A percentile compares a stretch with the other conserved stretches of the same genome.
These are phyloP conservation scores for Serinus canaria DNA, from an alignment of 2,113 vertebrate species.

Conservation along the genomic window DNA sequence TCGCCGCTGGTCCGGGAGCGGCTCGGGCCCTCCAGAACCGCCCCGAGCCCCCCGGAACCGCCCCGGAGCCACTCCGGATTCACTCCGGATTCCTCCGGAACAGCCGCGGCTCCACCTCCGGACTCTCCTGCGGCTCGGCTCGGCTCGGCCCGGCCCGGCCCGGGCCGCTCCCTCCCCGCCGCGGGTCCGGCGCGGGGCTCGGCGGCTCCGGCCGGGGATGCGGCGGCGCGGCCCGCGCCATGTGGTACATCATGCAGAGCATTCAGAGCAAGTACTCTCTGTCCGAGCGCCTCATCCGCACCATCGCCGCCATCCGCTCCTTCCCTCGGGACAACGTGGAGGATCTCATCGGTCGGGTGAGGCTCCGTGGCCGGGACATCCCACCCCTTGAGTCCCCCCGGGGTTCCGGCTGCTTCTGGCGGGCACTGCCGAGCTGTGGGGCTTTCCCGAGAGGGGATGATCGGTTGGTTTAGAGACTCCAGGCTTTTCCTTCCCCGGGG, in stretches of 20 bases:
- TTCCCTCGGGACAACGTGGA: constrained; percentile 95
- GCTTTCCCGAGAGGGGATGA: background rate
- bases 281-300: constrained; percentile 93
- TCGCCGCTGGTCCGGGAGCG: background rate
- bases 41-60: too few species aligned
- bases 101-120: background rate
- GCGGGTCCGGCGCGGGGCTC: background rate
- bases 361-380: background rate
- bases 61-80: too few species aligned
- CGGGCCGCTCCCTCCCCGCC: background rate
- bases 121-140: background rate
- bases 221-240: constrained; percentile 59
- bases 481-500: background rate
- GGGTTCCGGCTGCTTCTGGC: background rate
- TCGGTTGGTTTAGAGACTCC: background rate
- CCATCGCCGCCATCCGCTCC: constrained; percentile 94
- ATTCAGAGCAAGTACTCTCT: constrained; percentile 96
- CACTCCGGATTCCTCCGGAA: background rate
- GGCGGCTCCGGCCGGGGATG: constrained; percentile 53
- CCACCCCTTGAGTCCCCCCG: accelerated
- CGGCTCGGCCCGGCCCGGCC: too few species aligned
- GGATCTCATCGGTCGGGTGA: constrained; percentile 92
- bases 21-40: too few species aligned
- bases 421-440: background rate
- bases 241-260: constrained; percentile 95